A percentile compares a stretch with the other conserved stretches of the same genome.
These are phyloP conservation scores for Theretra japonica DNA, from an alignment of 2,888 invertebrate species.

Conservation along the genomic window DNA sequence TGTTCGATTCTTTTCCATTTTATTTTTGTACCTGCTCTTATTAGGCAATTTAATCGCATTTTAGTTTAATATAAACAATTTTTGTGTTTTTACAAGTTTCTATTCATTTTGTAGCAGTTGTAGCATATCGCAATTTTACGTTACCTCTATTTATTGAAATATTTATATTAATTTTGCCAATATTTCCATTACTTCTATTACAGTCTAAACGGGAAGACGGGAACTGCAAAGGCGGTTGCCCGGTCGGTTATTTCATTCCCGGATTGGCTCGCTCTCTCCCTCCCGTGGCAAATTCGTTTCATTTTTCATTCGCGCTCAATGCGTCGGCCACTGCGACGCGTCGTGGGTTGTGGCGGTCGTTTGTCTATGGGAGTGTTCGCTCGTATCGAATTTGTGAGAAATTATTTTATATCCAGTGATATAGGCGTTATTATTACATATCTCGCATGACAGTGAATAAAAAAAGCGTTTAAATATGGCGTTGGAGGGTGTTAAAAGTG, in stretches of 20 bases:
- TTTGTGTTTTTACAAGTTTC: neutral
- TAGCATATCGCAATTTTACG: neutral
- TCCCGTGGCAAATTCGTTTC: slow-evolving; percentile 49
- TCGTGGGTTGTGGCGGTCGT: slow-evolving; percentile 58
- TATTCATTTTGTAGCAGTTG: neutral
- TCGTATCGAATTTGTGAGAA: slow-evolving; percentile 74
- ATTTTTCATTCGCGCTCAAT: slow-evolving; percentile 79
- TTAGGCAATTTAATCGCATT: neutral
- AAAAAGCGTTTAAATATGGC: slow-evolving; percentile 77
- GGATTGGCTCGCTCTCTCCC: slow-evolving; percentile 55
- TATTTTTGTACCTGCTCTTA: neutral
- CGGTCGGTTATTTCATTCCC: slow-evolving; percentile 33
- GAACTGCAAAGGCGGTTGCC: slow-evolving; percentile 31
- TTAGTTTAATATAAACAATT: neutral
- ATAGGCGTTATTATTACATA: slow-evolving; percentile 58
- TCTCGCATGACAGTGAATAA: slow-evolving; percentile 81
- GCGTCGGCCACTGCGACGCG: slow-evolving; percentile 66
- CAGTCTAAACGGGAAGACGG: neutral
- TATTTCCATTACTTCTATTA: neutral
- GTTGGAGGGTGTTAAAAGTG: slow-evolving; percentile 83
- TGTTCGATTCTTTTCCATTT: neutral
- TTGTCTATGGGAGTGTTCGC: slow-evolving; percentile 78
- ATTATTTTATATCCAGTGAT: slow-evolving; percentile 69
- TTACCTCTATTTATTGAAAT: neutral
- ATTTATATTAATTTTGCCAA: neutral